These are phyloP conservation scores for Calcarius lapponicus DNA, from an alignment of 2,797 vertebrate genomes.

Conservation along the genomic window DNA sequence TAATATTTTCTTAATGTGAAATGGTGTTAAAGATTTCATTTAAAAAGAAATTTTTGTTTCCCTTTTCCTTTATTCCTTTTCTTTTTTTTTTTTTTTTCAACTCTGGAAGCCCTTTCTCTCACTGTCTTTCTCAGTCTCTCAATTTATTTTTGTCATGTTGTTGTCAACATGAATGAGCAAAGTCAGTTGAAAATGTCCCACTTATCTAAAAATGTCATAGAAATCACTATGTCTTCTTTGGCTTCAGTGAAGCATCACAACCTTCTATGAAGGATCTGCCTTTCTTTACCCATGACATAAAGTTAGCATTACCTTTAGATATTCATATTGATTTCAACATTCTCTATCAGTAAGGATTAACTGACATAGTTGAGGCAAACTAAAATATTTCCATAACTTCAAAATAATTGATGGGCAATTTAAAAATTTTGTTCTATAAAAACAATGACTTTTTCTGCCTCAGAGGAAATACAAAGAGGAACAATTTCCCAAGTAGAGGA, in stretches of 20 bases:
- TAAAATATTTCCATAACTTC: neutral
- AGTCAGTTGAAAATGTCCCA: neutral
- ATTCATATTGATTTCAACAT: neutral
- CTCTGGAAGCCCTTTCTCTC: neutral
- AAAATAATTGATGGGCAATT: neutral
- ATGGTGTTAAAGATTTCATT: neutral
- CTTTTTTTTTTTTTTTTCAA: neutral
- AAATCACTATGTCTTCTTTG: neutral
- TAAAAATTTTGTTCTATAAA: neutral
- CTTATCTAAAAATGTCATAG: neutral
- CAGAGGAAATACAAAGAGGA: neutral
- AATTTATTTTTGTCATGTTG: neutral
- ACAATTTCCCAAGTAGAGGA: neutral
- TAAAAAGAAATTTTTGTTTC: neutral
- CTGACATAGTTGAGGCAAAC: neutral
- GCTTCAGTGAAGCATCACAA: neutral
- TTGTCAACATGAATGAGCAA: neutral
- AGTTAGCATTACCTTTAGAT: neutral
- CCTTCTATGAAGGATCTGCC: neutral
- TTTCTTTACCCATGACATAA: neutral
- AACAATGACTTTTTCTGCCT: neutral
- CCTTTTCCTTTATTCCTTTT: rapidly evolving
- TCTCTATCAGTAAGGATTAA: neutral
- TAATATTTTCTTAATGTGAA: neutral
- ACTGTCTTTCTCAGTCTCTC: neutral